Base-by-base conservation (phyloP, 2,797 vertebrate species). In the Channa striata region DNA sequence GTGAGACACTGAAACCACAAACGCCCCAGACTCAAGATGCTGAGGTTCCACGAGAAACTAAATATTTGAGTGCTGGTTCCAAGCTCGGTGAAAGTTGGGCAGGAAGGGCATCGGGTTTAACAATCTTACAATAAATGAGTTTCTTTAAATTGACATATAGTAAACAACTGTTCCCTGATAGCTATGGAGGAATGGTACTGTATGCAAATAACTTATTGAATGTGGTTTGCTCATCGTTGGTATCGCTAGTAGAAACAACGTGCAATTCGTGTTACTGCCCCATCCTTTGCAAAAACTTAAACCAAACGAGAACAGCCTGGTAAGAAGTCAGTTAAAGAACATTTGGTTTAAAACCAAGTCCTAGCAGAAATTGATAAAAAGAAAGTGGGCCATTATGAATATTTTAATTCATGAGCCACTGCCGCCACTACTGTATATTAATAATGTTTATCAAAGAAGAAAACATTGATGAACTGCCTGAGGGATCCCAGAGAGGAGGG, bases 401-500 rank as follows among this genome's bases (percentile, higher is more conserved):
- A 44, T 30, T n/a, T 30, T 68, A 68, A 65, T 67, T 51, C 13
- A 65, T 51, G 53, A 56, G 44, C 50, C 12, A 39, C 37, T 50
- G 53, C 48, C 46, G 19, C 33, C 20, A 62, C 42, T 21, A 20
- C 59, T 66, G 57, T 72, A 81, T 68, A 62, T 68, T 82, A 70
- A 84, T 68, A 70, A 60, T 64, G 68, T 77, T 75, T 65, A 74
- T 80, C 66, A 48, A 78, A 61, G 61, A 44, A 80, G n/a, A 83
- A 76, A 64, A 34, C 65, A 75, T 72, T 73, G 52, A 49, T 25
- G 46, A 71, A 62, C 21, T 39, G 54, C 64, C 59, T 25, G 40
- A 54, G 70, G 75, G 58, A 79, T 25, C 52, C 46, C 8, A 48
- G 14, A 75, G n/a, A 71, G 11, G n/a, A 63, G 40, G 39, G 12